Conservation (phyloP, 2,888 invertebrate species). For the Eupithecia subumbrata region DNA sequence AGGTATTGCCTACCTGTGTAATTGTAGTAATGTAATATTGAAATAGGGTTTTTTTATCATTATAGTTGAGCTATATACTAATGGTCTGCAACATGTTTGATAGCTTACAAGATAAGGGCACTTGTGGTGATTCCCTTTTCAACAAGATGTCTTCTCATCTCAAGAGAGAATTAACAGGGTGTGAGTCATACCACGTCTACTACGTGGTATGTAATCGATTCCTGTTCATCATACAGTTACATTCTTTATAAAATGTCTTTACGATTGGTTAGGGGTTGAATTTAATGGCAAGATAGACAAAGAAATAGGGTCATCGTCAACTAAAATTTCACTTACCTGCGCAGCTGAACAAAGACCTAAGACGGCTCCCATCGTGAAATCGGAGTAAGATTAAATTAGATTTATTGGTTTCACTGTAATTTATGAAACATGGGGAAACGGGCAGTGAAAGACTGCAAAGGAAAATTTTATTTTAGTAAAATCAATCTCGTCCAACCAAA, state of each 20-base stretch:
- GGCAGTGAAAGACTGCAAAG: neutral
- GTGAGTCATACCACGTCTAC: neutral
- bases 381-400: neutral
- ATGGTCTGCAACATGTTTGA: neutral
- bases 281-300: neutral
- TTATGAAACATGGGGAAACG: neutral
- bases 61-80: neutral
- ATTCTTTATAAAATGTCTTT: neutral
- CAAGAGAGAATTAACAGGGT: neutral
- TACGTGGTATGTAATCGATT: neutral
- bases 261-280: neutral
- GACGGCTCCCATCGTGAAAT: constrained; percentile 83
- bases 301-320: constrained; percentile 23
- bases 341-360: constrained; percentile 86
- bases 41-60: neutral
- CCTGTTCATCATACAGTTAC: neutral
- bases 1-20: no score
- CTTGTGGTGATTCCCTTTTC: constrained; percentile 1
- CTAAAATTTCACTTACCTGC: constrained; percentile 71
- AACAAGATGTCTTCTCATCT: constrained; percentile 2
- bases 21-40: no score
- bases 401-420: constrained; percentile 3
- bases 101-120: neutral
- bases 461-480: neutral
- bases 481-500: neutral